Evolutionary conservation across 2,888 invertebrate species (phyloP).

Genomic region (Tiliacea citrago): DNA sequence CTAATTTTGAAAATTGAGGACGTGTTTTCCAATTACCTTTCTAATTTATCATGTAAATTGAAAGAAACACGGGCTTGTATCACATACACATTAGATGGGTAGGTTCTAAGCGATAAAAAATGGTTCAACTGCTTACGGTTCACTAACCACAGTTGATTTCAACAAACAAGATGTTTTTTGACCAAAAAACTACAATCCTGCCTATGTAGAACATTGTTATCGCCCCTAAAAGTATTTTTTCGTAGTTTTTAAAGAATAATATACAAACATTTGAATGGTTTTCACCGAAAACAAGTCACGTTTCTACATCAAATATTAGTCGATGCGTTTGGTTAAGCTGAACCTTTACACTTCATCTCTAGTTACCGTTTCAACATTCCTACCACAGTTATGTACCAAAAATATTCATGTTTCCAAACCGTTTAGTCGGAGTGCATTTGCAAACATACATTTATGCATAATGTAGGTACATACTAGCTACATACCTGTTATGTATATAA

Average conservation of each 20-base stretch:
- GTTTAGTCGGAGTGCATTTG: slow-evolving; percentile 53
- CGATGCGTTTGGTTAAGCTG: slow-evolving; percentile 9
- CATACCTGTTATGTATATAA: slow-evolving; percentile 29
- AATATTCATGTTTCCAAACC: slow-evolving; percentile 45
- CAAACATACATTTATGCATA: slow-evolving; percentile 50
- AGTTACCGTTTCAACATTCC: slow-evolving; percentile 24
- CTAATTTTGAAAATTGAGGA: slow-evolving; percentile 3
- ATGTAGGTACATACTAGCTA: slow-evolving; percentile 33
- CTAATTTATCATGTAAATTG: slow-evolving; percentile 23
- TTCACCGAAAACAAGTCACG: background rate
- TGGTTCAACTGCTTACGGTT: slow-evolving; percentile 18
- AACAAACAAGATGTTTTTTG: slow-evolving; percentile 13
- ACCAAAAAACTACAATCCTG: too few relatives aligned
- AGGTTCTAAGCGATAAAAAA: slow-evolving; percentile 29
- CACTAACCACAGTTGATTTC: background rate
- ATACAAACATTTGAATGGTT: background rate
- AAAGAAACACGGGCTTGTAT: slow-evolving; percentile 7
- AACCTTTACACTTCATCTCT: slow-evolving; percentile 17
- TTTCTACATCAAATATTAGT: background rate
- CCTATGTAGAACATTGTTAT: background rate
- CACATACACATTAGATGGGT: slow-evolving; percentile 19
- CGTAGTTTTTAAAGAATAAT: background rate
- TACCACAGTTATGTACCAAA: slow-evolving; percentile 56
- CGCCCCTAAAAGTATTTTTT: background rate
- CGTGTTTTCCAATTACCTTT: slow-evolving; percentile 4